These are phyloP conservation scores for Eudorcas thomsonii DNA, from an alignment of 2,113 vertebrate species.

Conservation along the genomic window DNA sequence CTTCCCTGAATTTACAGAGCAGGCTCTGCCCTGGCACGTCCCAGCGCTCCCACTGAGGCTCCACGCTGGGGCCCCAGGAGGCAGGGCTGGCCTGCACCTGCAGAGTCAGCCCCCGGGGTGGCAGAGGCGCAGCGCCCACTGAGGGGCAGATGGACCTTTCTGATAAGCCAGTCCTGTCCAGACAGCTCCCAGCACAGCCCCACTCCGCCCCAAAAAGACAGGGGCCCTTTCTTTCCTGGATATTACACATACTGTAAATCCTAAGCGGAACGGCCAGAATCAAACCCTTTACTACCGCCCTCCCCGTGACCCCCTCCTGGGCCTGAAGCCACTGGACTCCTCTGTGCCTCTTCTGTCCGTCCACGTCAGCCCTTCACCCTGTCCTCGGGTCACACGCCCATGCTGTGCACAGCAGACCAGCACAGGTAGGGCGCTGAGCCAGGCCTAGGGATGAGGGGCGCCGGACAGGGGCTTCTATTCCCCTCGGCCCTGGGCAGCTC, in stretches of 20 bases:
- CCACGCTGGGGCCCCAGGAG: no score
- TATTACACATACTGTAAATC: background rate
- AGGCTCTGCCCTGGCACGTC: no score
- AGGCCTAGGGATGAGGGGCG: no score
- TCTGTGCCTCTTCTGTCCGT: background rate
- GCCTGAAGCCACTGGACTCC: background rate
- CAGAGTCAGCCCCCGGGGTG: background rate
- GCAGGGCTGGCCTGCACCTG: background rate
- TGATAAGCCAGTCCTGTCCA: background rate
- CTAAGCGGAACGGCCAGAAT: background rate
- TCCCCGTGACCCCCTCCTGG: background rate
- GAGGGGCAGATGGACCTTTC: background rate
- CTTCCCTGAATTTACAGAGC: background rate
- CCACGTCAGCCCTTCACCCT: no score
- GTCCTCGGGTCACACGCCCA: background rate
- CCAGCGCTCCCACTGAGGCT: background rate
- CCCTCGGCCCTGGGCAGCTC: accelerated
- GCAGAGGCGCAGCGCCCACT: background rate
- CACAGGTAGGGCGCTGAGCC: background rate
- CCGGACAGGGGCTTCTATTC: background rate
- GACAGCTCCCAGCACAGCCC: background rate
- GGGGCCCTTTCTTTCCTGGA: background rate
- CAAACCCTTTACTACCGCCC: background rate
- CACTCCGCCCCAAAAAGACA: background rate
- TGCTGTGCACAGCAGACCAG: background rate